Evolutionary conservation across 2,797 vertebrate species (phyloP), one percentile per base, ranked within the genome.

Genomic region (Amblyopsis hoosieri): DNA sequence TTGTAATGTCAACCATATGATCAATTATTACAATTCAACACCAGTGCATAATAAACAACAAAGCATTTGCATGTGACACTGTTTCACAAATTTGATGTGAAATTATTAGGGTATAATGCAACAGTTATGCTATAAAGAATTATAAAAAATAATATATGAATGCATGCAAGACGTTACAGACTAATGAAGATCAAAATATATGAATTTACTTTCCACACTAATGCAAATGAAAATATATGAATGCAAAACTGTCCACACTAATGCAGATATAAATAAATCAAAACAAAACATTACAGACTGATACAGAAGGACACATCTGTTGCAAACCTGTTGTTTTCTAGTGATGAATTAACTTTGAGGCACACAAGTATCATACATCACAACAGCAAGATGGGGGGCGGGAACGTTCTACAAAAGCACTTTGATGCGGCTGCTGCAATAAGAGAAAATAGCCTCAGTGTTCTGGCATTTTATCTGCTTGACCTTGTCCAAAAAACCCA

Each of bases 401-500:
- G 10, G 63, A 70, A 66, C 3, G 2, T 53, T 66, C 33, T 19
- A 7, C 10, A 45, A 52, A 64, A 55, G 2, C 15, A 70, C 8
- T 62, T 75, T 33, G 12, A 7, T 54, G 64, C 14, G 50, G 23
- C 57, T 2, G 61, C 62, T 52, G 19, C 0, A 1, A 45, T 47
- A 1, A 54, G 55, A 56, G 52, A 78, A 67, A 37, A 23, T 69
- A 54, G 11, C 47, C 10, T 60, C 57, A 51, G 31, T 55, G 19
- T 59, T 48, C 54, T 31, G 3, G 7, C 45, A 53, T 66, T 12
- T 64, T 45, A 78, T 64, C n/a, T 45, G 46, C 33, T 31, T 61
- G 76, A 85, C 74, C 76, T 62, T 69, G 54, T 78, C 60, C 50
- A 57, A 50, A 57, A 74, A 72, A 63, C 63, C 47, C 61, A 80